These are phyloP conservation scores for Drosophila kambysellisi DNA, from an alignment of 2,888 invertebrate species.

Conservation along the genomic window DNA sequence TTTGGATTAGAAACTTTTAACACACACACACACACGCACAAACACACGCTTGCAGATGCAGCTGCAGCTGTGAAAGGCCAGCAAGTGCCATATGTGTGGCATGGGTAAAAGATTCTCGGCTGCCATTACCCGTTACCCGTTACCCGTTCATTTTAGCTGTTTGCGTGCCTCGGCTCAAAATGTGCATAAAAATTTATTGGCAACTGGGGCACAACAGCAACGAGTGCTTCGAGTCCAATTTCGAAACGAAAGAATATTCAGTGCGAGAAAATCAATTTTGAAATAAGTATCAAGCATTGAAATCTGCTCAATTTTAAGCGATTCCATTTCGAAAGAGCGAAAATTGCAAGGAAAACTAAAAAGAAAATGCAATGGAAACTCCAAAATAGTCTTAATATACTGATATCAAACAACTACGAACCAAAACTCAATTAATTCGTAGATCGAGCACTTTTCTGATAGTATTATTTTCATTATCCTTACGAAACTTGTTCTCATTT, in stretches of 20 bases:
- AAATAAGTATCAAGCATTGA: slow-evolving; percentile 17
- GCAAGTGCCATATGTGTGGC: slow-evolving; percentile 43
- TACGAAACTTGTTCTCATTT: too few species aligned
- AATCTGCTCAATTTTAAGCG: slow-evolving; percentile 26
- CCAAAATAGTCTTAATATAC: not conserved
- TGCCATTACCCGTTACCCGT: slow-evolving; percentile 36
- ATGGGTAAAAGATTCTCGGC: slow-evolving; percentile 38
- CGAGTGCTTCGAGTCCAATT: slow-evolving; percentile 26
- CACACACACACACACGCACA: slow-evolving; percentile 29
- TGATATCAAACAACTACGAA: not conserved
- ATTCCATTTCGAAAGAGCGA: slow-evolving; percentile 5
- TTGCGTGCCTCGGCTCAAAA: slow-evolving; percentile 48
- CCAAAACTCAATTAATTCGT: not conserved
- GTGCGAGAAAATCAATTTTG: slow-evolving; percentile 49
- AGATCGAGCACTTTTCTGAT: not conserved
- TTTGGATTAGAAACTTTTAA: slow-evolving; percentile 83
- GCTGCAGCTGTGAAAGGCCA: slow-evolving; percentile 9
- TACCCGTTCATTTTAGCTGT: slow-evolving; percentile 32
- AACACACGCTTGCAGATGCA: slow-evolving; percentile 18
- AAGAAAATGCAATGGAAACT: not conserved
- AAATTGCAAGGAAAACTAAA: not conserved
- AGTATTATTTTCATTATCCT: not conserved
- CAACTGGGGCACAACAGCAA: slow-evolving; percentile 10
- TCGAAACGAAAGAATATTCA: not conserved
- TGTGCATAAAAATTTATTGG: slow-evolving; percentile 69